Evolutionary conservation across 1,140 invertebrate genomes (phyloP).

Genomic region (fruit fly (Drosophila melanogaster)): DNA sequence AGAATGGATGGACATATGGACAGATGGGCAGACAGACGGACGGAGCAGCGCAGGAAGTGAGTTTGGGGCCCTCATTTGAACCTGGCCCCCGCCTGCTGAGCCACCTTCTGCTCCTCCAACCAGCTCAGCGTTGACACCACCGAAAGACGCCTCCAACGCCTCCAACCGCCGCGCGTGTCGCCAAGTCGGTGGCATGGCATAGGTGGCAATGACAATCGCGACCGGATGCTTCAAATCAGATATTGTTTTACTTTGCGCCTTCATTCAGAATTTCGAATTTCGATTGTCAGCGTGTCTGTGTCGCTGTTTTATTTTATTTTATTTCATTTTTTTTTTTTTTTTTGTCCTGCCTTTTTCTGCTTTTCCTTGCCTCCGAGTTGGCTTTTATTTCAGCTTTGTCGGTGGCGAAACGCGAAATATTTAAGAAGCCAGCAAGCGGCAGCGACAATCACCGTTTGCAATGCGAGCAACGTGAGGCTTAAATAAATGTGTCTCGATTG

Average conservation of each 20-base stretch:
- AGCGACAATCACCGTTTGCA: conserved; percentile 59
- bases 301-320: conserved; percentile 48
- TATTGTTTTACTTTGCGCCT: conserved; percentile 82
- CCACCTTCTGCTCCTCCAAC: conserved; percentile 3
- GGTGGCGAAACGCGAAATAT: conserved; percentile 46
- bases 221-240: conserved; percentile 83
- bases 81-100: conserved; percentile 4
- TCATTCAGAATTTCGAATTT: conserved; percentile 80
- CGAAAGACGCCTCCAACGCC: conserved; percentile 26
- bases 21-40: conserved; percentile 35
- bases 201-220: conserved; percentile 82
- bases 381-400: conserved; percentile 51
- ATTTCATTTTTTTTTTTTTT: background rate
- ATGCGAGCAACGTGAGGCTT: conserved; percentile 74
- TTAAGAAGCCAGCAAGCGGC: conserved; percentile 48
- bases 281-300: conserved; percentile 79
- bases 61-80: conserved; percentile 58
- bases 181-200: conserved; percentile 63
- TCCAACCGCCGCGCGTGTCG: conserved; percentile 31
- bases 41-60: conserved; percentile 64
- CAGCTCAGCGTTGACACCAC: background rate
- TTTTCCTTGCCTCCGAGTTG: conserved; percentile 2
- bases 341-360: no score
- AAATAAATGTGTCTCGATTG: conserved; percentile 78
- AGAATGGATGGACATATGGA: conserved; percentile 28